phyloP scores from a whole-genome alignment of 2,888 invertebrate genomes.

The Apamea sordens region DNA sequence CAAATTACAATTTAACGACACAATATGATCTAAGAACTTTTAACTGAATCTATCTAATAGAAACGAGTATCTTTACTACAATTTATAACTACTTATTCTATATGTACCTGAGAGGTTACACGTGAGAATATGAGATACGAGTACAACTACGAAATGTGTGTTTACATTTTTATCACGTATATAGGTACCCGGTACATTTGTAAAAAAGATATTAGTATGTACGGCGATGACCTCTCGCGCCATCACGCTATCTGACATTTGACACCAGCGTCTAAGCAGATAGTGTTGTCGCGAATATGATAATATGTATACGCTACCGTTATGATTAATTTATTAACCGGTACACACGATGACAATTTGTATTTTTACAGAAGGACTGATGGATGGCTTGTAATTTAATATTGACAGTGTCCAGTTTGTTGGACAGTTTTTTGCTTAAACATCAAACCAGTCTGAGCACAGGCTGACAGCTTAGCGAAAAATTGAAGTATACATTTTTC shows the following conservation, averaged over 20 bases:
- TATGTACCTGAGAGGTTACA: background rate
- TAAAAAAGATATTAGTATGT: constrained; percentile 15
- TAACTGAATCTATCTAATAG: background rate
- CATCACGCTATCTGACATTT: constrained; percentile 13
- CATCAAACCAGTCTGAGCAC: no score
- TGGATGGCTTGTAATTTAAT: constrained; percentile 32
- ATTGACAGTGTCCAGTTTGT: constrained; percentile 20
- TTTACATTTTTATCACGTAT: constrained; percentile 35
- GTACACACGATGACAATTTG: constrained; percentile 31
- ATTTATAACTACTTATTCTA: background rate
- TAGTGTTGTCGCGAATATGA: constrained; percentile 8
- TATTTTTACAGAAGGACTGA: constrained; percentile 13
- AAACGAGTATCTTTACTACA: background rate
- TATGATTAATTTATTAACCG: constrained; percentile 31
- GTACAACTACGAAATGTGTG: background rate
- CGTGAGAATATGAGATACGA: background rate
- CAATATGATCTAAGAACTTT: background rate
- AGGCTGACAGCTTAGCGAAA: background rate
- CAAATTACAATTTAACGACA: background rate
- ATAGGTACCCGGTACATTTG: background rate
- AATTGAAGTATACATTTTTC: background rate
- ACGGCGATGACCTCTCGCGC: constrained; percentile 22
- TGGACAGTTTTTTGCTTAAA: constrained; percentile 14
- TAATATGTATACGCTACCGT: constrained; percentile 37
- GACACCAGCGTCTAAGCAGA: constrained; percentile 8